Base-by-base conservation (phyloP, 2,113 vertebrate species). In the Suncus etruscus region DNA sequence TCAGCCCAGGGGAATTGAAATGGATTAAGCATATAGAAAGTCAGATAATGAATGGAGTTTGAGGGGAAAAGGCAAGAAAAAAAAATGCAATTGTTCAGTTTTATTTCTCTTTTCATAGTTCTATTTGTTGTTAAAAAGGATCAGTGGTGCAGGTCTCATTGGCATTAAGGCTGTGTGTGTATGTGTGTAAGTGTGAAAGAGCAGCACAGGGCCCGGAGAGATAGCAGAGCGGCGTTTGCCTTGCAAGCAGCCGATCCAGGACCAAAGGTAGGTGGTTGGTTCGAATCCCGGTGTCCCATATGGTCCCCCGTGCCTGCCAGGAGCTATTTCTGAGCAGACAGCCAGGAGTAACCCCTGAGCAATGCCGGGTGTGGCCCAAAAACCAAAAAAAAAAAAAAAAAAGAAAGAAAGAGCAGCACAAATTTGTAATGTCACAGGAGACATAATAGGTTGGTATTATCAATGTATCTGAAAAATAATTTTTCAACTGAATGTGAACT, bases 1-100 rank as follows among this genome's bases (percentile, higher is more conserved):
- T 92, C 94, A 74, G 63, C 90, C 89, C 81, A 83, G 80, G 86
- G 86, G 86, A 94, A 94, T 24, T 72, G 70, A 86, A 95, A 87
- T 79, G 80, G 81, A 83, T n/a, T 72, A 92, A 90, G 72, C 10
- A 0, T 61, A 94, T 86, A 89, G 77, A 91, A 96, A 89, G 39
- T 84, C 69, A 91, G 86, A 88, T 90, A 95, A 93, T 77, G 68
- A 95, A 83, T 78, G 76, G 80, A 85, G 76, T 83, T 83, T 82
- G 83, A 68, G 2, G 6, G 72, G 81, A 74, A 75, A 74, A 76
- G 65, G 74, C 45, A 69, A 51, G 87, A 45, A 39, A 73, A 22
- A 45, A 18, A 73, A 73, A 77, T 83, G 83, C 82, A 86, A 84
- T 80, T 51, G 68, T 89, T 91, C 77, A 31, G 89, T 83, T 92